Conservation (phyloP, 2,888 invertebrate species). For the Sympetrum striolatum region DNA sequence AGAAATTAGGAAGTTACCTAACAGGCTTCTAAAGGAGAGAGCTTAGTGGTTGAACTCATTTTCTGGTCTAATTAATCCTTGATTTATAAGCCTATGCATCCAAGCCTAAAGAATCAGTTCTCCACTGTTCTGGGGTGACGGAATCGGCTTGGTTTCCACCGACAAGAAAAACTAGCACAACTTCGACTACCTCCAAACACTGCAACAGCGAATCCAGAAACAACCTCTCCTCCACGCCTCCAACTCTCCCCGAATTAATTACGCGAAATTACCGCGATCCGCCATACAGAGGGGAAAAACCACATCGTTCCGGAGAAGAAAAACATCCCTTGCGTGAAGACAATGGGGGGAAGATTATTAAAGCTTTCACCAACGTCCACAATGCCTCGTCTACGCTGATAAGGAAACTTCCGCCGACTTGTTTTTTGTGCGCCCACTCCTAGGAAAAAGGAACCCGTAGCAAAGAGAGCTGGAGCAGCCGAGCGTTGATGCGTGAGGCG, state of each 20-base stretch:
- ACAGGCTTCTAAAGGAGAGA: too few species aligned
- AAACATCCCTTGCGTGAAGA: neutral
- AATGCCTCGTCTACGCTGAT: neutral
- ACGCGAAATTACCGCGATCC: neutral
- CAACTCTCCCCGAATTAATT: neutral
- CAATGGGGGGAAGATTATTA: neutral
- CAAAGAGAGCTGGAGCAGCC: neutral
- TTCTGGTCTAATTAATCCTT: too few species aligned
- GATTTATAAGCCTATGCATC: too few species aligned
- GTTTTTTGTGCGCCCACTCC: neutral
- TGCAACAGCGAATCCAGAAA: neutral
- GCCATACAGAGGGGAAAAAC: neutral
- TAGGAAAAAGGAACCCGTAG: neutral
- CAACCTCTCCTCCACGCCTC: neutral
- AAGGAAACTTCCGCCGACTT: neutral
- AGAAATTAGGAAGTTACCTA: too few species aligned
- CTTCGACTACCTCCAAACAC: neutral
- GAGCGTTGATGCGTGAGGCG: slow-evolving; percentile 21
- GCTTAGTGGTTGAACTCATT: too few species aligned
- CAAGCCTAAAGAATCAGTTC: too few species aligned
- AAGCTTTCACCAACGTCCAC: neutral
- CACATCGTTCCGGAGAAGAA: neutral
- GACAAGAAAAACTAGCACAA: too few species aligned
- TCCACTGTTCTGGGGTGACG: too few species aligned
- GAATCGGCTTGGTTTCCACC: too few species aligned